Evolutionary conservation across 2,888 invertebrate genomes (phyloP).

Genomic region (Acleris literana): DNA sequence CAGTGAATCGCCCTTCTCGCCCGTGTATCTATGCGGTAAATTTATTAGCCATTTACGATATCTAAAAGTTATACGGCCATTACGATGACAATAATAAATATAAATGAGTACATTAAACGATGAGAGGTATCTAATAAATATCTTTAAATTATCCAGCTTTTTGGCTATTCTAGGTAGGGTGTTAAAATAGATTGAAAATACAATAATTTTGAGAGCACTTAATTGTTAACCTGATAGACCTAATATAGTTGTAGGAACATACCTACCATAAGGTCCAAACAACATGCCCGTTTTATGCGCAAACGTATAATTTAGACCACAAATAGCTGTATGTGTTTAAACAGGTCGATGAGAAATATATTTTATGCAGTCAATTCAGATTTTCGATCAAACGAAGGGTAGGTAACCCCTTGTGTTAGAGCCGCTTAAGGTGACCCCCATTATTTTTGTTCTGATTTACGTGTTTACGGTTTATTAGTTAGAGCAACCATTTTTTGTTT

Average conservation of each 20-base stretch:
- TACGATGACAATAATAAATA: conserved; percentile 24
- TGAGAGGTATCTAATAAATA: no score
- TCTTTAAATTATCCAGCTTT: no score
- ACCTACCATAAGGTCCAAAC: no score
- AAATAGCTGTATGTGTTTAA: no score
- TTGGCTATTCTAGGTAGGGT: no score
- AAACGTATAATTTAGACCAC: no score
- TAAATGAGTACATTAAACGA: not conserved
- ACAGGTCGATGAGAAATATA: no score
- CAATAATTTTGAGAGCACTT: no score
- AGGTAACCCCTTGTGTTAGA: not conserved
- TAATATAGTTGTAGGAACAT: no score
- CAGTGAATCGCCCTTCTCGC: conserved; percentile 16
- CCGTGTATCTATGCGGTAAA: conserved; percentile 24
- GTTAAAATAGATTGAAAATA: no score
- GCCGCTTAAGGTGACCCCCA: not conserved
- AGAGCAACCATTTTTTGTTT: not conserved
- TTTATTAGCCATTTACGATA: conserved; percentile 34
- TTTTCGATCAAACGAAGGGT: not conserved
- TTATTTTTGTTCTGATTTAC: not conserved
- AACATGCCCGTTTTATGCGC: no score
- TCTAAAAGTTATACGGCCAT: conserved; percentile 18
- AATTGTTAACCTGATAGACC: no score
- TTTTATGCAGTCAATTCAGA: not conserved
- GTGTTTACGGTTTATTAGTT: not conserved